These are phyloP conservation scores for Pentalonia nigronervosa DNA, from an alignment of 1,140 invertebrate genomes.

Conservation along the genomic window DNA sequence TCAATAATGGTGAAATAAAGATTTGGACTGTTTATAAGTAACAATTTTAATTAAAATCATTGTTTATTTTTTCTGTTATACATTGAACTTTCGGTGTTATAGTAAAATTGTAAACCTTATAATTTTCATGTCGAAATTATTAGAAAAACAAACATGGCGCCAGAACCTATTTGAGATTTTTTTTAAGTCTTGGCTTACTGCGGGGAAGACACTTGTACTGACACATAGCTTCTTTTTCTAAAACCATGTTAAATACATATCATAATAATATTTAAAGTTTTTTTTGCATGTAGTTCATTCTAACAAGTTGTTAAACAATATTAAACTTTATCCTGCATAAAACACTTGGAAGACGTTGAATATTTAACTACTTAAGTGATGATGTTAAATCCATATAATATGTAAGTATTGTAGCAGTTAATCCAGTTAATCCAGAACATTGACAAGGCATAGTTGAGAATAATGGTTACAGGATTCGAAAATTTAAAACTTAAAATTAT, in stretches of 20 bases:
- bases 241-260: no score
- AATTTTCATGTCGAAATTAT: neutral
- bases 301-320: neutral
- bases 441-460: neutral
- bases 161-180: neutral
- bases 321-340: neutral
- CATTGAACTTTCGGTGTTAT: neutral
- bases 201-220: neutral
- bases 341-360: neutral
- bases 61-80: neutral
- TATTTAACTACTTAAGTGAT: neutral
- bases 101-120: neutral
- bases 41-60: neutral
- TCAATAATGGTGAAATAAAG: neutral
- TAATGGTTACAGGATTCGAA: neutral
- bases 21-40: neutral
- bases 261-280: neutral
- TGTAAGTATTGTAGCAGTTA: neutral
- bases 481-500: neutral
- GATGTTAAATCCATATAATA: neutral
- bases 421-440: no score
- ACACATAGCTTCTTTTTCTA: neutral
- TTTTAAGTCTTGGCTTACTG: neutral
- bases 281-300: neutral
- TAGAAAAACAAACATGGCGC: neutral